phyloP scores from a whole-genome alignment of 2,113 vertebrate species.

The Megaceryle maxima region DNA sequence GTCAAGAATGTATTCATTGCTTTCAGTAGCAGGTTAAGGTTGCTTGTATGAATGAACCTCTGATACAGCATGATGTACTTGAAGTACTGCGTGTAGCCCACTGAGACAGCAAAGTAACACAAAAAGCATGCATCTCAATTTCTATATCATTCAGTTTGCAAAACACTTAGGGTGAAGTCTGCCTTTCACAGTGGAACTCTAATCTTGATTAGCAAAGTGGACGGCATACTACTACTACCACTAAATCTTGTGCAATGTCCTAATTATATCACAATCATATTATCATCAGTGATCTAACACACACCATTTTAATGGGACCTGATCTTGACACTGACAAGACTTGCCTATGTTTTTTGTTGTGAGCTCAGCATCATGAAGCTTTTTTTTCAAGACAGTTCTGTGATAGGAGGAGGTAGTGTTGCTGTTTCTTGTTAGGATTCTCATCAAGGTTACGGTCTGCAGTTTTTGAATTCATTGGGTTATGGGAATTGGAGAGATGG shows the following conservation, averaged over 20 bases:
- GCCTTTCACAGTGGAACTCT: background rate
- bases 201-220: background rate
- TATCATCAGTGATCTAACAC: background rate
- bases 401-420: background rate
- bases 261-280: background rate
- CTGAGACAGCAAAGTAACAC: background rate
- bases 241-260: background rate
- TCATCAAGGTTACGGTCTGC: background rate
- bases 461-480: background rate
- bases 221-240: background rate
- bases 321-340: background rate
- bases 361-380: background rate
- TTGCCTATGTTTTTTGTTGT: background rate
- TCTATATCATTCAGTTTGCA: background rate
- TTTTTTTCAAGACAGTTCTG: background rate
- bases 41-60: background rate
- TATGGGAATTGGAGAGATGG: background rate
- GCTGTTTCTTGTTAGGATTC: background rate
- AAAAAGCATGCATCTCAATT: background rate
- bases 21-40: conserved; percentile 11
- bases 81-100: background rate
- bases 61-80: background rate
- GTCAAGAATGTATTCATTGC: background rate
- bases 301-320: background rate
- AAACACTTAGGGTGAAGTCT: background rate